Percentiles rank a stretch among this genome's conserved stretches.
phyloP scores from a whole-genome alignment of 2,113 vertebrate genomes.

The Epinephelus cyanopodus region DNA sequence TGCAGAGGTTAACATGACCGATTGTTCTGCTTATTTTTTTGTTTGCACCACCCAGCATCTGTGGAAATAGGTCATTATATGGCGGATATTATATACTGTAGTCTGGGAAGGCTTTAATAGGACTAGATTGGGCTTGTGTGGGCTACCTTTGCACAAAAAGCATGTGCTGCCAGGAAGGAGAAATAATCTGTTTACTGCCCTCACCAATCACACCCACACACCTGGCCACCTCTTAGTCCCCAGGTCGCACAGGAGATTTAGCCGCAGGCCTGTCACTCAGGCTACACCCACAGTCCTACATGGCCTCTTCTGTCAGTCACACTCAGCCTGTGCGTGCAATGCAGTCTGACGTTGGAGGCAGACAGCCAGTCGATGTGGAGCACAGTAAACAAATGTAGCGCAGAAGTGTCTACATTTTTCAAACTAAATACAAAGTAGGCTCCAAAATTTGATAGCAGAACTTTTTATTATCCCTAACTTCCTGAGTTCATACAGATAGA shows the following conservation, averaged over 20 bases:
- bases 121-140: slow-evolving; percentile 10
- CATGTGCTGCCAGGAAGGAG: slow-evolving; percentile 18
- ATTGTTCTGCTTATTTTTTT: slow-evolving; percentile 1
- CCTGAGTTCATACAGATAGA: slow-evolving; percentile 15
- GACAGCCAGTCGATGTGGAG: slow-evolving; percentile 35
- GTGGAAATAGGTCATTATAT: slow-evolving; percentile 18
- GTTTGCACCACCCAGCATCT: not conserved
- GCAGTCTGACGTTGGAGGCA: slow-evolving; percentile 35
- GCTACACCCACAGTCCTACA: slow-evolving; percentile 46
- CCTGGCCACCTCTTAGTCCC: slow-evolving; percentile 51
- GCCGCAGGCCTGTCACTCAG: slow-evolving; percentile 63
- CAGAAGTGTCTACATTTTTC: slow-evolving; percentile 37
- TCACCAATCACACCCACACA: slow-evolving; percentile 58
- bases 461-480: slow-evolving; percentile 32
- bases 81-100: not conserved
- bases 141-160: slow-evolving; percentile 34
- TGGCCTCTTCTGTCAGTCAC: slow-evolving; percentile 60
- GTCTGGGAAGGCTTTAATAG: slow-evolving; percentile 1
- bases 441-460: slow-evolving; percentile 14
- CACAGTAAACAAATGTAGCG: slow-evolving; percentile 46
- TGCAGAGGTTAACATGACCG: not conserved
- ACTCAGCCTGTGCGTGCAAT: slow-evolving; percentile 26
- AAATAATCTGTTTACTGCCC: slow-evolving; percentile 49
- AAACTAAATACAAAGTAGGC: slow-evolving; percentile 41
- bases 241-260: slow-evolving; percentile 46